Evolutionary conservation across 2,113 vertebrate species (phyloP), one percentile per base, ranked within the genome.

Genomic region (Budorcas taxicolor): DNA sequence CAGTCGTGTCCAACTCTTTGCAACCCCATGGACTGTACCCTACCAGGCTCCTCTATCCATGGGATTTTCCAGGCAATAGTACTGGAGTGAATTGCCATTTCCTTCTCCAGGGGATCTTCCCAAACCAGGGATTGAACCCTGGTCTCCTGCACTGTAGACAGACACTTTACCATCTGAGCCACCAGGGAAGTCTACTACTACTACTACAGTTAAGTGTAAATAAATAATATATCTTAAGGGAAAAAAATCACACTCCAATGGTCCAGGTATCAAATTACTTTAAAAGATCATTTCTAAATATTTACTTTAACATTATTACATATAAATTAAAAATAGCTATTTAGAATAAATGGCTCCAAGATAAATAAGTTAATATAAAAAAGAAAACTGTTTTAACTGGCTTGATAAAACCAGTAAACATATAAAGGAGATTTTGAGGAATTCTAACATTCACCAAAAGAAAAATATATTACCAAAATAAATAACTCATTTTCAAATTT

Each of bases 391-490:
- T 6, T 52, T 0, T 74, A 74, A 85, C 14, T 93, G 36, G 25
- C n/a, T 52, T 95, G n/a, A 96, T 80, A 76, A 91, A 87, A 91
- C 25, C 58, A 93, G 7, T 25, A 50, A 10, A 82, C 36, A 81
- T 5, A 45, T 67, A 85, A 64, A 57, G 62, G 29, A 78, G 27
- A 94, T 43, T 94, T 36, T 95, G 71, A 94, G 93, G 16, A 95
- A 86, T 89, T 91, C 31, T 82, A 85, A 93, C 45, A 76, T 86
- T 95, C 47, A 88, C 53, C 36, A 55, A 92, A 85, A 87, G 53
- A 86, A 95, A 95, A 94, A 71, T 95, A 29, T 7, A 76, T 17
- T 47, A 91, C 13, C 47, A 90, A 98, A 93, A 67, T 36, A 94
- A 90, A 12, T 17, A 95, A 67, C 25, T 90, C 71, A 89, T 45